phyloP scores from a whole-genome alignment of 2,797 vertebrate species.

The Numenius phaeopus region DNA sequence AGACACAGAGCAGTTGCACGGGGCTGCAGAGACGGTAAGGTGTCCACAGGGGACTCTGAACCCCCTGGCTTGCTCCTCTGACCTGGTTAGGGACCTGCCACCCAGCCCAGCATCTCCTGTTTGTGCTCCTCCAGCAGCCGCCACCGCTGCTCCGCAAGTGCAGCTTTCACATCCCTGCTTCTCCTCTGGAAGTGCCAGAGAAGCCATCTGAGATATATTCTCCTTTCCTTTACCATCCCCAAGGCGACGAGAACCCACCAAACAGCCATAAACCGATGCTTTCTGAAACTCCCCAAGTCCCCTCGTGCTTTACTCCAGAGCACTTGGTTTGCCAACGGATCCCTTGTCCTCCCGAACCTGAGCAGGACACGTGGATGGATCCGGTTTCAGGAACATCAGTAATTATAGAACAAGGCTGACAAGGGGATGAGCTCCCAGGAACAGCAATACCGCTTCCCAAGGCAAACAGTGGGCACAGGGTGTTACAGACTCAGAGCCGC shows the following conservation, averaged over 20 bases:
- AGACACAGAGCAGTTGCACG: background rate
- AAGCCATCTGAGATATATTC: background rate
- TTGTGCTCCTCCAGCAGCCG: background rate
- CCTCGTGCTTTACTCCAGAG: background rate
- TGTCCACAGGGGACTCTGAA: background rate
- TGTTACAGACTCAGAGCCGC: background rate
- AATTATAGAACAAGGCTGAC: slow-evolving; percentile 56
- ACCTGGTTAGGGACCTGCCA: background rate
- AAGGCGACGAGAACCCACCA: background rate
- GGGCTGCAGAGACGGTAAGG: background rate
- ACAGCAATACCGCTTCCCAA: background rate
- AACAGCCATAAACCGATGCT: background rate
- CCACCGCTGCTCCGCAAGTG: background rate
- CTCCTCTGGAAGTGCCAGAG: background rate
- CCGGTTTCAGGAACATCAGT: slow-evolving; percentile 62
- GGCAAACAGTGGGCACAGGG: background rate
- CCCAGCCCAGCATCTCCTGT: background rate
- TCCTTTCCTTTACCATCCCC: background rate
- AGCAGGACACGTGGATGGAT: slow-evolving; percentile 34
- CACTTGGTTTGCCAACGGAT: background rate
- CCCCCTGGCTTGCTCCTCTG: background rate
- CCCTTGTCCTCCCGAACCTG: background rate
- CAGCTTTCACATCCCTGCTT: background rate
- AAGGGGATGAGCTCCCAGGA: background rate
- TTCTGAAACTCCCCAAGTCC: background rate